Evolutionary conservation across 2,797 vertebrate species (phyloP).

Genomic region (Pangasius macronema): DNA sequence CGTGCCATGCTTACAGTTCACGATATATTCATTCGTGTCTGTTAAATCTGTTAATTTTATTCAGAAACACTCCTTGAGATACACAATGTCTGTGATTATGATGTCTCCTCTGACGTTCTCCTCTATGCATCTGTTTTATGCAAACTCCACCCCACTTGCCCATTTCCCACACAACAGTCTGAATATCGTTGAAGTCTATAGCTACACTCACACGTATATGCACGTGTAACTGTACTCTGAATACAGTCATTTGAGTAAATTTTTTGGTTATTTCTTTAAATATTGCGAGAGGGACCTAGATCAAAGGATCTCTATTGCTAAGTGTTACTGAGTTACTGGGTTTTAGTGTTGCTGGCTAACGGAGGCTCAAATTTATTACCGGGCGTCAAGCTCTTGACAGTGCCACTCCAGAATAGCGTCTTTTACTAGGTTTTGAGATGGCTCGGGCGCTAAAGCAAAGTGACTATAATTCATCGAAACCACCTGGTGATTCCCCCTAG

Average conservation of each 20-base stretch:
- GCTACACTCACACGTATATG: not conserved
- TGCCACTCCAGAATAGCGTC: constrained; percentile 53
- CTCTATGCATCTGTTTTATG: not conserved
- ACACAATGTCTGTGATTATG: not conserved
- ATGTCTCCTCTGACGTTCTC: not conserved
- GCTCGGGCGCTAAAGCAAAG: constrained; percentile 49
- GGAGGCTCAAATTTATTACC: constrained; percentile 48
- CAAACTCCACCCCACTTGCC: no score
- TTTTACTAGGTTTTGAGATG: constrained; percentile 48
- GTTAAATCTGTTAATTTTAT: not conserved
- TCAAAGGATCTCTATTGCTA: not conserved
- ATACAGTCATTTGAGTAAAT: constrained; percentile 1
- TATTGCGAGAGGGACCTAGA: not conserved
- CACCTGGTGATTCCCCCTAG: constrained; percentile 77
- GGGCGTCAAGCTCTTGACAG: constrained; percentile 50
- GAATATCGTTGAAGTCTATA: not conserved
- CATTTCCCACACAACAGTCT: not conserved
- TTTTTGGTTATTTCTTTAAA: not conserved
- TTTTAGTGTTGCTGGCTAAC: not conserved
- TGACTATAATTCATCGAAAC: constrained; percentile 72
- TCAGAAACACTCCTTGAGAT: not conserved
- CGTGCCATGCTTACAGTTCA: not conserved
- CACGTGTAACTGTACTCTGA: not conserved
- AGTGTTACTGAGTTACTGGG: not conserved
- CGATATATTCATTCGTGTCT: no score